Evolutionary conservation across 2,797 vertebrate species (phyloP).

Genomic region (Craterocephalus amniculus): DNA sequence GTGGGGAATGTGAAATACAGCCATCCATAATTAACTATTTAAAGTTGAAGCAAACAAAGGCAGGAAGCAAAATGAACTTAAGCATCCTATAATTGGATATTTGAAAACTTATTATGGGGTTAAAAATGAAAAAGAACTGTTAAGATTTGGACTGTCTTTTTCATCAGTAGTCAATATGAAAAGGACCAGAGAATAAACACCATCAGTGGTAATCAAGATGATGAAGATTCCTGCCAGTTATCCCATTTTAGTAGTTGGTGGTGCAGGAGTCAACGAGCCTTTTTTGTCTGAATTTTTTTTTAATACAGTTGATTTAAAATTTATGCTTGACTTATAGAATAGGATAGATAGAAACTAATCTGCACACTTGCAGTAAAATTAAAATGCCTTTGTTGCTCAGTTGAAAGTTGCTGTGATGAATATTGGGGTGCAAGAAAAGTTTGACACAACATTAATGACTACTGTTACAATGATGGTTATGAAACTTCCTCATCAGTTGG

Average conservation of each 20-base stretch:
- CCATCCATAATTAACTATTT: background rate
- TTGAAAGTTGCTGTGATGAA: background rate
- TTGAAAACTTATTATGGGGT: background rate
- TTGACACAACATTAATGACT: background rate
- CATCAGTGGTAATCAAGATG: background rate
- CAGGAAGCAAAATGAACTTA: background rate
- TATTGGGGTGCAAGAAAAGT: background rate
- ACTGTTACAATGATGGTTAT: background rate
- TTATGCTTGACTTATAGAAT: too few species aligned
- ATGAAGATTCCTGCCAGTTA: background rate
- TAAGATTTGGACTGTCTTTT: too few species aligned
- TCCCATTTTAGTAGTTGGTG: background rate
- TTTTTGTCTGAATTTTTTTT: background rate
- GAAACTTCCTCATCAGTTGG: constrained; percentile 83
- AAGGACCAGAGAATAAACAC: too few species aligned
- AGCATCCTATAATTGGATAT: background rate
- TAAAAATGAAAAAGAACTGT: background rate
- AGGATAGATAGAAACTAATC: too few species aligned
- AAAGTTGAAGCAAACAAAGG: background rate
- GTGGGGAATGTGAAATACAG: background rate
- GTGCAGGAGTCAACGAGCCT: background rate
- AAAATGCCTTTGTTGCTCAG: background rate
- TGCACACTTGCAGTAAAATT: background rate
- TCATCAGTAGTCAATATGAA: too few species aligned
- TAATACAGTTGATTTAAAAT: background rate